A percentile compares a stretch with the other conserved stretches of the same genome.
Conservation (phyloP, 2,113 vertebrate genomes). For the Semnopithecus entellus region DNA sequence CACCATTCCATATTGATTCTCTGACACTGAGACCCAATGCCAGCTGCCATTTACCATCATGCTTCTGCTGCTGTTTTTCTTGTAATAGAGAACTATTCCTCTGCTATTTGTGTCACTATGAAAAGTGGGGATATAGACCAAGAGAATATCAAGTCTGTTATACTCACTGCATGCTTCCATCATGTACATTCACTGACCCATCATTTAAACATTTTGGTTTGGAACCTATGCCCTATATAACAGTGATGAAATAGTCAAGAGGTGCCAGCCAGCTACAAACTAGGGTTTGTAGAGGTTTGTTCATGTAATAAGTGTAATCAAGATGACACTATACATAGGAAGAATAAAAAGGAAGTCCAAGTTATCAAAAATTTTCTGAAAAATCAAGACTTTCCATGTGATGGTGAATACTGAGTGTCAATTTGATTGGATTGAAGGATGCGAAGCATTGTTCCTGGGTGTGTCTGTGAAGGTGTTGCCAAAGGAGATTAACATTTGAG, state of each 20-base stretch:
- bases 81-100: background rate
- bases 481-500: too few species aligned
- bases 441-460: too few species aligned
- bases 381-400: constrained; percentile 49
- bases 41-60: background rate
- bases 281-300: constrained; percentile 34
- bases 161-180: background rate
- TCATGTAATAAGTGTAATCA: constrained; percentile 52
- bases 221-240: background rate
- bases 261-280: constrained; percentile 9
- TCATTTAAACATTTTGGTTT: background rate
- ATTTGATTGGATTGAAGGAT: too few species aligned
- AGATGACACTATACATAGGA: background rate
- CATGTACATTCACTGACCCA: background rate
- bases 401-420: background rate
- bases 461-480: too few species aligned
- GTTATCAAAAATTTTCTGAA: constrained; percentile 59
- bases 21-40: background rate
- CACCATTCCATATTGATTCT: background rate
- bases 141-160: background rate
- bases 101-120: background rate
- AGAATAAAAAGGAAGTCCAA: constrained; percentile 40
- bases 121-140: background rate
- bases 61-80: background rate
- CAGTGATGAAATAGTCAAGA: background rate